Evolutionary conservation across 2,113 vertebrate species (phyloP).

Genomic region (Aplodontia rufa): DNA sequence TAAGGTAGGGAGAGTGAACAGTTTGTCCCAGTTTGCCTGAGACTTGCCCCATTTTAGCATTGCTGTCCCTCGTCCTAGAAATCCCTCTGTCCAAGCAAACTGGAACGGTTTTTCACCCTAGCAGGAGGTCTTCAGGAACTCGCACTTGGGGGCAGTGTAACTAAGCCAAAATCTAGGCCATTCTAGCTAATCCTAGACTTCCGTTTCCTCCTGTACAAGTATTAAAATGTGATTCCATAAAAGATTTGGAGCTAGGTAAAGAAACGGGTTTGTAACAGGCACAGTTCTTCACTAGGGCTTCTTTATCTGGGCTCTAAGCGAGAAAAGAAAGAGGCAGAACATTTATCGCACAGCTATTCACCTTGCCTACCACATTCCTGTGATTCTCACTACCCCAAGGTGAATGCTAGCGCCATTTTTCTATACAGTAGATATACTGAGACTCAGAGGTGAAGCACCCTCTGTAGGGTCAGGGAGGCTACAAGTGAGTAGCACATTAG

Average conservation of each 20-base stretch:
- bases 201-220: background rate
- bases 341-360: background rate
- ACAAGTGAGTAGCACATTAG: background rate
- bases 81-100: background rate
- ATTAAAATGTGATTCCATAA: background rate
- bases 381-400: background rate
- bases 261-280: background rate
- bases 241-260: conserved; percentile 11
- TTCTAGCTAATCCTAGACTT: background rate
- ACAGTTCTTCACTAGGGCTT: background rate
- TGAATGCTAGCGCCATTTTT: background rate
- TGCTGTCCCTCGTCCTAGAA: background rate
- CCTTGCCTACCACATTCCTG: background rate
- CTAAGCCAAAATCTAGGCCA: conserved; percentile 24
- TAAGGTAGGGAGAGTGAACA: background rate
- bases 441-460: background rate
- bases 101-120: background rate
- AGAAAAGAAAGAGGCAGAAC: background rate
- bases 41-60: background rate
- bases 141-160: background rate
- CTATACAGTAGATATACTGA: background rate
- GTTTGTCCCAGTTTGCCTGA: background rate
- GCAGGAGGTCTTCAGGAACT: background rate
- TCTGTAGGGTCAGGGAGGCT: background rate
- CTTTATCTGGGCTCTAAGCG: background rate